Base-by-base conservation (phyloP, 2,888 invertebrate genomes). In the Corythucha ciliata region DNA sequence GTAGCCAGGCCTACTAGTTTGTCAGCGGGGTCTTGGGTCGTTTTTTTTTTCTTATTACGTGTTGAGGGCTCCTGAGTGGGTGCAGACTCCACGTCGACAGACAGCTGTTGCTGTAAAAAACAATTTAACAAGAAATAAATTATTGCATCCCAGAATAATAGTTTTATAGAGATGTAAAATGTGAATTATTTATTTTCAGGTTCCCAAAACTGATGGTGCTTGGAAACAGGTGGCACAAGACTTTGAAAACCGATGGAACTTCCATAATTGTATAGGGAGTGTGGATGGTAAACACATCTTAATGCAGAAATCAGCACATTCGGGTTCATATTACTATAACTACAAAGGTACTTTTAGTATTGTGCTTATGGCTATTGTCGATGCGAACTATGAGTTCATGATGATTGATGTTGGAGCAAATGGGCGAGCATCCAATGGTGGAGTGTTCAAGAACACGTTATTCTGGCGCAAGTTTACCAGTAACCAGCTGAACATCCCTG, bases 241-340 rank as follows among this genome's bases (percentile, higher is more conserved):
- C 25, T 53, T 53, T 21, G 46, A 48, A 49, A 21, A 41, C 10
- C 46, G 32, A 48, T 65, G 63, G 62, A 61, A 65, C 42, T 65
- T 61, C 53, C 61, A 58, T 12, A 61, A 62, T 56, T 61, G 61
- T 44, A 48, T 59, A 26, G 64, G 64, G 1, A 54, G 61, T 18
- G 53, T 63, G 4, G 66, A 66, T 55, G 65, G 63, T 2, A 62
- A 66, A 51, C 64, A 66, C 49, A 56, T 66, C n/a, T 44, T 45
- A 22, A 60, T 64, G 26, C 57, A 60, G 55, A 54, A 55, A 21
- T 65, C 65, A 14, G 25, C 34, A 6, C 54, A 60, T 32, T 59
- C 56, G 21, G 63, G 62, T 7, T 58, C 58, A 26, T 45, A 54
- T 27, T 67, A 59, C 52, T 63, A 59, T 52, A 66, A 66, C 37